These are phyloP conservation scores for Scaptodrosophila lebanonensis DNA, from an alignment of 1,140 invertebrate species.

Conservation along the genomic window DNA sequence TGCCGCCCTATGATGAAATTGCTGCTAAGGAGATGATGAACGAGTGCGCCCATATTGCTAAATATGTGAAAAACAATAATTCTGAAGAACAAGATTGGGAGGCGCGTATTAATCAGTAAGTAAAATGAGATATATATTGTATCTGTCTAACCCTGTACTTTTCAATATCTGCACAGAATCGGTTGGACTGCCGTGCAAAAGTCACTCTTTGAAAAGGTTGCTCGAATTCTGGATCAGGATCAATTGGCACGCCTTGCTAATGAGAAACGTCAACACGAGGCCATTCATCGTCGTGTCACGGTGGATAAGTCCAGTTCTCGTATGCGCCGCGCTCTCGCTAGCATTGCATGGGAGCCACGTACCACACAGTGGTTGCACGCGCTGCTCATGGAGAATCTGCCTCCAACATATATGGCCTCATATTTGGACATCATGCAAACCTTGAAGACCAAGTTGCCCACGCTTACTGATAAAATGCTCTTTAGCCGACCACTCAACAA, in stretches of 20 bases:
- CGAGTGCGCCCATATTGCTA: constrained; percentile 84
- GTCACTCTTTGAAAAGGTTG: constrained; percentile 82
- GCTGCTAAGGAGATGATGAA: constrained; percentile 84
- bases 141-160: background rate
- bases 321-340: constrained; percentile 83
- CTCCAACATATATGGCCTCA: constrained; percentile 83
- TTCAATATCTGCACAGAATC: constrained; percentile 77
- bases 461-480: constrained; percentile 88
- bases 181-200: constrained; percentile 84
- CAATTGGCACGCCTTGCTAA: constrained; percentile 82
- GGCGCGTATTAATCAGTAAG: constrained; percentile 82
- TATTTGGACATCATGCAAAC: constrained; percentile 90
- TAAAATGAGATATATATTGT: background rate
- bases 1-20: constrained; percentile 81
- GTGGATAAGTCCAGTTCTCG: constrained; percentile 85
- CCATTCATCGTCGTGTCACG: constrained; percentile 82
- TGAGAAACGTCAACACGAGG: constrained; percentile 80
- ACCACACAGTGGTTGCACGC: constrained; percentile 89
- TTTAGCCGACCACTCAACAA: constrained; percentile 80
- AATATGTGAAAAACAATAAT: constrained; percentile 80
- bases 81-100: constrained; percentile 84
- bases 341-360: constrained; percentile 83
- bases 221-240: constrained; percentile 85
- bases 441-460: constrained; percentile 85
- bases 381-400: constrained; percentile 84